Evolutionary conservation across 1,140 invertebrate species (phyloP).

Genomic region (Drosophila sturtevanti): DNA sequence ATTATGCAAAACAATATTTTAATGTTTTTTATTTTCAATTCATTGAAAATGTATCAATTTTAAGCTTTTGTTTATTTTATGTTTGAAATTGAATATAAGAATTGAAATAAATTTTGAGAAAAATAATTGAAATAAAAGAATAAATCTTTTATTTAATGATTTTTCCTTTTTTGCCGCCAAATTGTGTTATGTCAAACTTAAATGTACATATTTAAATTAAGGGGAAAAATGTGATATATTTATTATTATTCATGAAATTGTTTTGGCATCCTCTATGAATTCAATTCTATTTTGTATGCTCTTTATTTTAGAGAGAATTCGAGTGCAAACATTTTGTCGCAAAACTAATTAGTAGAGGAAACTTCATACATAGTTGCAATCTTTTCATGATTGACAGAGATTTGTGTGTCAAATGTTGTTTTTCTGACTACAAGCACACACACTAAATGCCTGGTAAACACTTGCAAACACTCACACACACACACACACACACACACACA

Average conservation of each 20-base stretch:
- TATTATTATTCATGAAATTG: too few relatives aligned
- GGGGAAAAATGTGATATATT: background rate
- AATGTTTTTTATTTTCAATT: background rate
- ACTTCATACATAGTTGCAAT: background rate
- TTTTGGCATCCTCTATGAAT: too few relatives aligned
- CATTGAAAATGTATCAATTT: too few relatives aligned
- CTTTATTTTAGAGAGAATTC: too few relatives aligned
- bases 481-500: constrained; percentile 9
- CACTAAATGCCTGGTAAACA: constrained; percentile 42
- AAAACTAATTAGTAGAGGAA: background rate
- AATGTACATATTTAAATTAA: too few relatives aligned
- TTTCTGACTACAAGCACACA: background rate
- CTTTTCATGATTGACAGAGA: constrained; percentile 6
- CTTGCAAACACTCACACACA: background rate
- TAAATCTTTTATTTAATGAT: too few relatives aligned
- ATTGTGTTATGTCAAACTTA: too few relatives aligned
- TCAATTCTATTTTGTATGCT: too few relatives aligned
- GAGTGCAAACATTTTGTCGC: background rate
- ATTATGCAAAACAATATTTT: background rate
- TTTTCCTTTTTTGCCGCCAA: background rate
- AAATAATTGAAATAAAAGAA: too few relatives aligned
- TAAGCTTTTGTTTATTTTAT: too few relatives aligned
- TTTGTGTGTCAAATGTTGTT: constrained; percentile 6
- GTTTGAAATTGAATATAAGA: too few relatives aligned
- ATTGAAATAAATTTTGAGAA: too few relatives aligned